Percentiles rank a stretch among this genome's conserved stretches.
Evolutionary conservation across 2,113 vertebrate species (phyloP).

Genomic region (Eidolon helvum): DNA sequence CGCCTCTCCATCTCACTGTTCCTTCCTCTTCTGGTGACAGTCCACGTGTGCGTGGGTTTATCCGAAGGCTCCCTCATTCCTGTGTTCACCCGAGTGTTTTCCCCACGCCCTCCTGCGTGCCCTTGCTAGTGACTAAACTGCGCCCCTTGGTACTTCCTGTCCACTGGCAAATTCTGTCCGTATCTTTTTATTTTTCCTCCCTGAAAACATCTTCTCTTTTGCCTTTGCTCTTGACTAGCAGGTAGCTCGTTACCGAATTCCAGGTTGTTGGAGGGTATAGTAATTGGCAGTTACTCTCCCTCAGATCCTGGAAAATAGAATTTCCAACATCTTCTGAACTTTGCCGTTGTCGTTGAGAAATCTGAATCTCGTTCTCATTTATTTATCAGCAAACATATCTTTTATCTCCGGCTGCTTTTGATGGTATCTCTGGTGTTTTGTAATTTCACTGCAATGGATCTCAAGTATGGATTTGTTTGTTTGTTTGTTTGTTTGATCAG

Average conservation of each 20-base stretch:
- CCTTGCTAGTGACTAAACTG: background rate
- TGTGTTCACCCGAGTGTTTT: background rate
- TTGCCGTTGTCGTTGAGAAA: background rate
- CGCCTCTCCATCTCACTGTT: background rate
- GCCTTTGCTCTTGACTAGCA: background rate
- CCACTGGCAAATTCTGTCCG: background rate
- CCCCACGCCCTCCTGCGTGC: background rate
- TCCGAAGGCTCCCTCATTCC: background rate
- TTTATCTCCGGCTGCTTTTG: background rate
- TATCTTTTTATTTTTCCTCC: background rate
- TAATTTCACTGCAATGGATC: background rate
- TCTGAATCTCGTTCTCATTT: background rate
- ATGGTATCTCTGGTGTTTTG: background rate
- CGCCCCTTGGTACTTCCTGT: background rate
- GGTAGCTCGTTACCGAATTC: background rate
- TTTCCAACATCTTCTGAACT: background rate
- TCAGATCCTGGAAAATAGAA: background rate
- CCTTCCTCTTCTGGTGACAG: background rate
- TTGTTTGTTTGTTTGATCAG: background rate
- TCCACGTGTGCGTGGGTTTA: background rate
- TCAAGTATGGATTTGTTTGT: background rate
- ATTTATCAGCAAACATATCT: background rate
- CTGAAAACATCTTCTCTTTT: background rate
- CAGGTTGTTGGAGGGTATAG: background rate
- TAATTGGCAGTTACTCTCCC: background rate